These are phyloP conservation scores for Lophius americanus DNA, from an alignment of 2,797 vertebrate genomes.

Conservation along the genomic window DNA sequence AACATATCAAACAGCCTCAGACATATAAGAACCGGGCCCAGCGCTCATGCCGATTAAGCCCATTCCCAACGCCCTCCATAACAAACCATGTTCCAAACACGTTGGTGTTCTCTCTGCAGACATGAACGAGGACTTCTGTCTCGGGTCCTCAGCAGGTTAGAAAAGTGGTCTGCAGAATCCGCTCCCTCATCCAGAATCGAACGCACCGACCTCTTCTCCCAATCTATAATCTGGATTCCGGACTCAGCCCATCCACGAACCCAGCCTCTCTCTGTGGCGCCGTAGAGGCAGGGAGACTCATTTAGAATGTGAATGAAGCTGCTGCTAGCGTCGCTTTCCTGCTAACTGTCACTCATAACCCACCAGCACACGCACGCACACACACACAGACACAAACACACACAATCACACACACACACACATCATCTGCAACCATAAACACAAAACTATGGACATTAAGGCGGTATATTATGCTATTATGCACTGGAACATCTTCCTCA, in stretches of 20 bases:
- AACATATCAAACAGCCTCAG: background rate
- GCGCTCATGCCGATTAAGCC: background rate
- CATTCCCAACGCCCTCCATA: background rate
- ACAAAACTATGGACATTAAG: constrained; percentile 33
- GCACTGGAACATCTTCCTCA: constrained; percentile 49
- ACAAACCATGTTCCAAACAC: background rate
- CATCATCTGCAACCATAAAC: constrained; percentile 8
- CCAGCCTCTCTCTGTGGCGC: constrained; percentile 37
- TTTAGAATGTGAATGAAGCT: constrained; percentile 71
- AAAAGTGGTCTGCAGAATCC: too few relatives aligned
- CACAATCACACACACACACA: background rate
- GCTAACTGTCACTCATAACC: constrained; percentile 31
- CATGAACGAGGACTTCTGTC: constrained; percentile 1
- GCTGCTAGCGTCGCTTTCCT: constrained; percentile 31
- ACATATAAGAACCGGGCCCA: background rate
- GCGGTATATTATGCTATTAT: constrained; percentile 65
- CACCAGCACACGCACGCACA: background rate
- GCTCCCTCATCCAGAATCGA: constrained; percentile 16
- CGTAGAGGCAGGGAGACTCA: constrained; percentile 33
- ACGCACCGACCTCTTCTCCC: constrained; percentile 14
- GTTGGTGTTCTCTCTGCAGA: background rate
- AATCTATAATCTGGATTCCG: background rate
- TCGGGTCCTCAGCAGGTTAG: constrained; percentile 12
- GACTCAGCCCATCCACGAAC: constrained; percentile 24
- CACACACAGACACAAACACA: background rate